Evolutionary conservation across 2,113 vertebrate genomes (phyloP), one percentile per base, ranked within the genome.

Genomic region (Notarius lentiginosus): DNA sequence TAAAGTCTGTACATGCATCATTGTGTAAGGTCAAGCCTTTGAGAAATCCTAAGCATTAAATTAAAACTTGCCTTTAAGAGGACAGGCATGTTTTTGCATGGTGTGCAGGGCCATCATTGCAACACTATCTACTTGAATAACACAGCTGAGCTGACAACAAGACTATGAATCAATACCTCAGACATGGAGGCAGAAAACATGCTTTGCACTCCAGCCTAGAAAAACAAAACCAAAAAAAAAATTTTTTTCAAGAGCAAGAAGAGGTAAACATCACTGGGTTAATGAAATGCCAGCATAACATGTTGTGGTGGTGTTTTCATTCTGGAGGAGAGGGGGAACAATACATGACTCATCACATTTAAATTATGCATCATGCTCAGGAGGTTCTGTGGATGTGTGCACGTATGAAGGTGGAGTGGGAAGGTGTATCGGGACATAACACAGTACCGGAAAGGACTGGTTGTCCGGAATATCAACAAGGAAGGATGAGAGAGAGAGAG

Each of bases 271-370:
- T 30, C 27, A 53, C 14, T 49, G 82, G 60, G 53, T 77, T 84
- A 83, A 87, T 49, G 53, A 87, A 73, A 82, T 86, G 55, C 34
- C 66, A 47, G 47, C 77, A 87, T 61, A 82, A 87, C 86, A 83
- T 87, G 81, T 87, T 83, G 61, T 83, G 86, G 55, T 66, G 12
- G 41, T 87, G 86, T 87, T 87, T 83, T 87, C 49, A 58, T 53
- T 65, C 8, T 83, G 49, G 84, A 85, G 41, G 55, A 60, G 27
- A 11, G 63, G 41, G 68, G 68, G 41, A 53, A 77, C 60, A 83
- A 79, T 79, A 68, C 22, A 87, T 82, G 77, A 88, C 56, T 88
- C 68, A 88, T 86, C 27, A 84, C 34, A 47, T 87, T 83, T 84
- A 68, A 76, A 88, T 88, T 55, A 84, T 83, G 66, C 60, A 34